These are phyloP conservation scores for Tetrax tetrax DNA, from an alignment of 2,113 vertebrate species.

Conservation along the genomic window DNA sequence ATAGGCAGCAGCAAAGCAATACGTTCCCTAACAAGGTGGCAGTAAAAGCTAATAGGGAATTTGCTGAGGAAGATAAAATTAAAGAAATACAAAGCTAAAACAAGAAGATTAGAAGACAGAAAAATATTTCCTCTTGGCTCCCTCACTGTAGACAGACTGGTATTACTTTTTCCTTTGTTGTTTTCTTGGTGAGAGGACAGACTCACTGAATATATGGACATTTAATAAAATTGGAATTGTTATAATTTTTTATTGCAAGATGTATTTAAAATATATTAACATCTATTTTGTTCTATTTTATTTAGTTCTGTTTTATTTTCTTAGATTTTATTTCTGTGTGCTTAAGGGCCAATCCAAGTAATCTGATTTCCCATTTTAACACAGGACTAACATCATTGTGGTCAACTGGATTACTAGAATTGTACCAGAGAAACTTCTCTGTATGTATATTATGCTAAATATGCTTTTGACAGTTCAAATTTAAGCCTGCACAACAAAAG, in stretches of 20 bases:
- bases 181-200: neutral
- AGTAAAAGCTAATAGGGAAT: neutral
- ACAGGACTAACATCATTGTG: neutral
- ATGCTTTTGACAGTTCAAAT: neutral
- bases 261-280: neutral
- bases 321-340: neutral
- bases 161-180: neutral
- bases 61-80: neutral
- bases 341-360: neutral
- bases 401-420: neutral
- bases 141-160: neutral
- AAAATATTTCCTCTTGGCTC: neutral
- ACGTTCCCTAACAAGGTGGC: neutral
- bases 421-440: neutral
- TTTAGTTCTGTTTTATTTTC: neutral
- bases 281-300: neutral
- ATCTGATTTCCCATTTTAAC: neutral
- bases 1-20: neutral
- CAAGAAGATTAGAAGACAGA: neutral
- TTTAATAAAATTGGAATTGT: neutral
- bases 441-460: fast-evolving
- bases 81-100: neutral
- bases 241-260: neutral
- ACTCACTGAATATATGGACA: neutral
- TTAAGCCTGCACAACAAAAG: neutral